Base-by-base conservation (phyloP, 2,888 invertebrate species). In the Ernsta delagoae region DNA sequence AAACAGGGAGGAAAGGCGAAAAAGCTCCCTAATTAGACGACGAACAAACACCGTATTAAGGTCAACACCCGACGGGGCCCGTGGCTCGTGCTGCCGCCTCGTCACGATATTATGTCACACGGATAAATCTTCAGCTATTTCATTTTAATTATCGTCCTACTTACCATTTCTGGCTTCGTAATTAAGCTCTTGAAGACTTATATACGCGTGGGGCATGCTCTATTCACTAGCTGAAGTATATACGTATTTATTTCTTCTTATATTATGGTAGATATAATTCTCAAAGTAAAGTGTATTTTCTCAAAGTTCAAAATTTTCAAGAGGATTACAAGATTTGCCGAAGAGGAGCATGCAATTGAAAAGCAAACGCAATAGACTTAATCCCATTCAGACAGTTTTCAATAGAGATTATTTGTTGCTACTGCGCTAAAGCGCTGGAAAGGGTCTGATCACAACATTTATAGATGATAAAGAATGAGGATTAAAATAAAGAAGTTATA, bases 21-120 rank as follows among this genome's bases (percentile, higher is more conserved):
- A 80, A 81, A 79, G 78, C 73, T 79, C 71, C 78, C 82, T 88
- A 88, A 90, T 89, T 89, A 89, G 83, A 87, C 80, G 83, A 84
- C 81, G 83, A 87, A 86, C 87, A 88, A 89, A 85, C 84, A 79
- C 75, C 75, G 79, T 79, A 86, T 87, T 85, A 86, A 82, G 87
- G 85, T 83, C 87, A 82, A 80, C 82, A 79, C 54, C 54, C 72
- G 56, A 80, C 80, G 80, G 83, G 54, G 78, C 72, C 74, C 77
- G 70, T 75, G 39, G 1, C 39, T 36, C 36, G 36, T 36, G 56
- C 71, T 69, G 60, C 68, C 66, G 73, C 78, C 79, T 80, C 83
- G 80, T 81, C 78, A 75, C 79, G 74, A 77, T 80, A 76, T 78
- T 75, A 78, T 75, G 75, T 73, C 70, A 72, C 75, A 75, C 75